Conservation (phyloP, 2,113 vertebrate species). For the Neolamprologus longior region DNA sequence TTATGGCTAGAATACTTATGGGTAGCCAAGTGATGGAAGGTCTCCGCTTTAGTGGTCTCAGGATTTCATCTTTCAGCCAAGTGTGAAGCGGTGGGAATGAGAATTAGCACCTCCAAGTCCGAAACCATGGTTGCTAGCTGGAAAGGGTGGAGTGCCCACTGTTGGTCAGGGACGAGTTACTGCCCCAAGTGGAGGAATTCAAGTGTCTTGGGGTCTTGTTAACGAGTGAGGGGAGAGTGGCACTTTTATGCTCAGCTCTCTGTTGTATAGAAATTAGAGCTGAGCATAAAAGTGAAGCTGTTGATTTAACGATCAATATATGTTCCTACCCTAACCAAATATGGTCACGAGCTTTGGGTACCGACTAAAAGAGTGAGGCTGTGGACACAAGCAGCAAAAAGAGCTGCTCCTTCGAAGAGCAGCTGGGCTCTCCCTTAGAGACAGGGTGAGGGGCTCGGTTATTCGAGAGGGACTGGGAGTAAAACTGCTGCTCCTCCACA, state of each 20-base stretch:
- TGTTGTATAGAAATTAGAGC: neutral
- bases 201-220: neutral
- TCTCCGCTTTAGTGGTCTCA: neutral
- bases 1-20: neutral
- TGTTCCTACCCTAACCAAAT: neutral
- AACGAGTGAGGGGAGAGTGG: neutral
- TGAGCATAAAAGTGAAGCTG: neutral
- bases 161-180: neutral
- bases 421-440: neutral
- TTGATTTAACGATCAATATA: neutral
- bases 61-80: neutral
- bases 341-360: neutral
- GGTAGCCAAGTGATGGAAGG: neutral
- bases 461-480: neutral
- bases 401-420: neutral
- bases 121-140: neutral
- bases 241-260: neutral
- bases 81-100: neutral
- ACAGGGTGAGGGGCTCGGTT: neutral
- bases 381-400: neutral
- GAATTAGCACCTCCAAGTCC: fast-evolving
- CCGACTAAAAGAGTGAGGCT: neutral
- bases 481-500: neutral
- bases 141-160: neutral
- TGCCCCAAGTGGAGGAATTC: neutral